Percentiles rank a stretch among this genome's conserved stretches.
Conservation (phyloP, 2,888 invertebrate species). For the Pegoplata infirma region DNA sequence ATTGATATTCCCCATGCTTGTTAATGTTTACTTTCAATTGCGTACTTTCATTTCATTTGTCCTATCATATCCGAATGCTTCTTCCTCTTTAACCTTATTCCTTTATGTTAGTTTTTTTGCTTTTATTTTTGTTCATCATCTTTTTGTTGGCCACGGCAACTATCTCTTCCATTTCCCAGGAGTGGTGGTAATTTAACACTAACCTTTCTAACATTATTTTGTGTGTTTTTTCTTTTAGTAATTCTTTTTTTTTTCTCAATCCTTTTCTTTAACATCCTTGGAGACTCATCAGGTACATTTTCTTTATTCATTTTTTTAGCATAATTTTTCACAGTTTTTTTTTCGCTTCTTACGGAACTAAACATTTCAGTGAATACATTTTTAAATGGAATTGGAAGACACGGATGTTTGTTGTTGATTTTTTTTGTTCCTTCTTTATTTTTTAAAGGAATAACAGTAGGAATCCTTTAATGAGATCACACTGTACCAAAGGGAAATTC, state of each 20-base stretch:
- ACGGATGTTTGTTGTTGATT: background rate
- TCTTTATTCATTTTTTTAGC: background rate
- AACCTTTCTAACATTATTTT: slow-evolving; percentile 24
- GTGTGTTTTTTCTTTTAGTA: background rate
- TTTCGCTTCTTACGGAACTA: slow-evolving; percentile 9
- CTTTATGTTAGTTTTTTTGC: background rate
- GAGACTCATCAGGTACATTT: slow-evolving; percentile 34
- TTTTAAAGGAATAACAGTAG: slow-evolving; percentile 2
- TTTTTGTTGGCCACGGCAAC: slow-evolving; percentile 1
- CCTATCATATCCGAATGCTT: background rate
- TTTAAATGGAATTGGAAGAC: background rate
- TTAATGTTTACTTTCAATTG: slow-evolving; percentile 22
- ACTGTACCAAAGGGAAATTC: slow-evolving; percentile 29
- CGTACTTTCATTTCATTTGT: slow-evolving; percentile 20
- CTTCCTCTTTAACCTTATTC: slow-evolving; percentile 23
- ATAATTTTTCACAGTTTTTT: slow-evolving; percentile 13
- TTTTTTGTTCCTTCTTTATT: background rate
- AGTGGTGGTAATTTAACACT: slow-evolving; percentile 45
- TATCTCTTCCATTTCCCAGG: slow-evolving; percentile 15
- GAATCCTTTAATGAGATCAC: slow-evolving; percentile 36
- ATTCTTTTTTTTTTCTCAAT: slow-evolving; percentile 20
- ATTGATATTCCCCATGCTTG: slow-evolving; percentile 25
- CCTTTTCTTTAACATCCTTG: slow-evolving; percentile 27
- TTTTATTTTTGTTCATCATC: no score
- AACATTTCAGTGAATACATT: background rate